Evolutionary conservation across 2,113 vertebrate species (phyloP).

Genomic region (Callospermophilus lateralis): DNA sequence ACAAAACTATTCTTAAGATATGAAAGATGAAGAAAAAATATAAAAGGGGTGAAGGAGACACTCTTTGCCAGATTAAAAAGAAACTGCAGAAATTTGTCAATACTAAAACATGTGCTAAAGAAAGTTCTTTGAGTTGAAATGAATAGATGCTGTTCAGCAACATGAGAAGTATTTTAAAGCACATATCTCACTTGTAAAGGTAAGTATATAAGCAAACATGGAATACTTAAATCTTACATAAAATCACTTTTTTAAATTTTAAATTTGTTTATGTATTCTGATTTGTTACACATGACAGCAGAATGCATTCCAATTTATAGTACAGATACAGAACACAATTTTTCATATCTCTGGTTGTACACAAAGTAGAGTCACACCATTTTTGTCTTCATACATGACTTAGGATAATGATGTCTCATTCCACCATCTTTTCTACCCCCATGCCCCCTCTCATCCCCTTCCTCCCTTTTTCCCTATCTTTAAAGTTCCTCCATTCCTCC

Average conservation of each 20-base stretch:
- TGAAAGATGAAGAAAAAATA: background rate
- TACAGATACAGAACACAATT: too few relatives aligned
- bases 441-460: too few relatives aligned
- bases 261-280: too few relatives aligned
- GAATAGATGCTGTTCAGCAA: background rate
- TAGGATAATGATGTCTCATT: too few relatives aligned
- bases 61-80: background rate
- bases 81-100: background rate
- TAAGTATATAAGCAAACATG: background rate
- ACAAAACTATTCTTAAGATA: background rate
- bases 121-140: background rate
- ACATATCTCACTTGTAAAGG: background rate
- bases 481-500: too few relatives aligned
- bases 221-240: background rate
- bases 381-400: too few relatives aligned
- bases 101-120: background rate
- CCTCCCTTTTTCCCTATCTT: too few relatives aligned
- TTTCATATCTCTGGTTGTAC: too few relatives aligned
- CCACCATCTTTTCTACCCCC: too few relatives aligned
- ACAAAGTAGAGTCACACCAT: too few relatives aligned
- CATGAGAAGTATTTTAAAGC: background rate
- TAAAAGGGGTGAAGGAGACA: background rate
- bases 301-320: too few relatives aligned
- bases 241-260: background rate
- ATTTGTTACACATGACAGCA: too few relatives aligned